Conservation (phyloP, 2,113 vertebrate species). For the Benitochromis conjunctus region DNA sequence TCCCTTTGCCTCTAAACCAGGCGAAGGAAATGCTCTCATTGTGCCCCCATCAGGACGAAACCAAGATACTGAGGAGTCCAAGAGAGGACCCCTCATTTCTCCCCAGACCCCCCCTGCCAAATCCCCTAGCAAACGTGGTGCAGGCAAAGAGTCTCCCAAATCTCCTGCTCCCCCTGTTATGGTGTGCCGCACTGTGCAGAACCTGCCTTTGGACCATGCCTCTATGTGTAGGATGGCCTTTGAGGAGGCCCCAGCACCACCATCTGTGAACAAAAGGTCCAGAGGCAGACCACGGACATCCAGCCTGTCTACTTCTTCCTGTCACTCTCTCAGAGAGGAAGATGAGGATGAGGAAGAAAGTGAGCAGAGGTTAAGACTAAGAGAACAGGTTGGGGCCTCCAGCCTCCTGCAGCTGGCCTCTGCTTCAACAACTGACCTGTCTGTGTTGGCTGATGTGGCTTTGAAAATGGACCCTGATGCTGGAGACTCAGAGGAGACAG, state of each 20-base stretch:
- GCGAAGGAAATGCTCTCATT: constrained; percentile 67
- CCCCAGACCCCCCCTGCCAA: constrained; percentile 50
- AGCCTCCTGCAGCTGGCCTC: constrained; percentile 76
- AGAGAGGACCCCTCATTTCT: constrained; percentile 36
- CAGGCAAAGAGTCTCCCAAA: constrained; percentile 62
- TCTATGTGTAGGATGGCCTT: constrained; percentile 81
- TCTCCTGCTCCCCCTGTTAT: constrained; percentile 42
- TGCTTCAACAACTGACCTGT: constrained; percentile 71
- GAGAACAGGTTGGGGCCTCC: constrained; percentile 74
- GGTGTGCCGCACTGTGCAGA: constrained; percentile 84
- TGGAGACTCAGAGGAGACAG: constrained; percentile 78
- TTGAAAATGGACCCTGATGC: constrained; percentile 80
- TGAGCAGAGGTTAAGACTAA: constrained; percentile 60
- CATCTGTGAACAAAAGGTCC: constrained; percentile 49
- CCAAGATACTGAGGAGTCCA: constrained; percentile 58
- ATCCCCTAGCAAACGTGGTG: constrained; percentile 54
- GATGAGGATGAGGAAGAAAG: constrained; percentile 71
- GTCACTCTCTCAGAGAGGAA: constrained; percentile 60
- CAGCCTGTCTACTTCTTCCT: constrained; percentile 55
- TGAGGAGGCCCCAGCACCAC: constrained; percentile 57
- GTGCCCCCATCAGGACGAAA: constrained; percentile 63
- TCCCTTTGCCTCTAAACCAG: constrained; percentile 76
- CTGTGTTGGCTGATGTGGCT: constrained; percentile 81
- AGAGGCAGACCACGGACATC: constrained; percentile 61
- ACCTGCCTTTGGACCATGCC: constrained; percentile 86